These are phyloP conservation scores for Exaiptasia diaphana DNA, from an alignment of 64 coral and sea anemone species.

Conservation along the genomic window DNA sequence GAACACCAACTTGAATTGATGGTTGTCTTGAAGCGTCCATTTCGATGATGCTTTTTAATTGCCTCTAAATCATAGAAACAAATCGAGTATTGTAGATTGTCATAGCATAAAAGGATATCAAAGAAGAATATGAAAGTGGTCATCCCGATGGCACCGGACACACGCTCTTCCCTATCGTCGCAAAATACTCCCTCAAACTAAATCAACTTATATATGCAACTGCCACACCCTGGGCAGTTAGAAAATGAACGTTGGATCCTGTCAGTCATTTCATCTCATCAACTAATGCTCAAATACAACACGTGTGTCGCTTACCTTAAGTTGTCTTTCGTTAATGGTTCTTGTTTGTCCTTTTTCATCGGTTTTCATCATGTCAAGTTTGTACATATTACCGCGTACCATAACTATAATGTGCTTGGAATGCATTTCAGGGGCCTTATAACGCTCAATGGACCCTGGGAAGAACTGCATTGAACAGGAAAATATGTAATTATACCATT, in stretches of 20 bases:
- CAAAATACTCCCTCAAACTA: no score
- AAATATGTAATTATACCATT: conserved; percentile 85
- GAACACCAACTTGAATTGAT: background rate
- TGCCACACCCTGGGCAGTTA: no score
- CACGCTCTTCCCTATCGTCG: conserved; percentile 22
- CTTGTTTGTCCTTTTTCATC: conserved; percentile 39
- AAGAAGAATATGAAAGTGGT: background rate
- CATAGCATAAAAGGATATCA: background rate
- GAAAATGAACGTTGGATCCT: no score
- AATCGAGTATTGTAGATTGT: conserved; percentile 11
- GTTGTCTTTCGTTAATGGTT: conserved; percentile 27
- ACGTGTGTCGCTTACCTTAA: conserved; percentile 30
- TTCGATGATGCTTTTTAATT: conserved; percentile 31
- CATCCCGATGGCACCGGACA: background rate
- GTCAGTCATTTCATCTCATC: conserved; percentile 8
- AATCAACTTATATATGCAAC: no score
- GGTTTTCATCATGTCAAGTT: conserved; percentile 33
- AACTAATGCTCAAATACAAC: conserved; percentile 11
- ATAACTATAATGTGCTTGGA: conserved; percentile 70
- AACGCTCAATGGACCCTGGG: conserved; percentile 52
- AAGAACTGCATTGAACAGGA: conserved; percentile 64
- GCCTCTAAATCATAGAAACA: conserved; percentile 19
- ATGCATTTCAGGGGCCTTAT: conserved; percentile 35
- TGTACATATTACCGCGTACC: conserved; percentile 66
- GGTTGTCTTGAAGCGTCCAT: conserved; percentile 4